Evolutionary conservation across 2,888 invertebrate genomes (phyloP), one percentile per base, ranked within the genome.

Genomic region (Tetramorium bicarinatum): DNA sequence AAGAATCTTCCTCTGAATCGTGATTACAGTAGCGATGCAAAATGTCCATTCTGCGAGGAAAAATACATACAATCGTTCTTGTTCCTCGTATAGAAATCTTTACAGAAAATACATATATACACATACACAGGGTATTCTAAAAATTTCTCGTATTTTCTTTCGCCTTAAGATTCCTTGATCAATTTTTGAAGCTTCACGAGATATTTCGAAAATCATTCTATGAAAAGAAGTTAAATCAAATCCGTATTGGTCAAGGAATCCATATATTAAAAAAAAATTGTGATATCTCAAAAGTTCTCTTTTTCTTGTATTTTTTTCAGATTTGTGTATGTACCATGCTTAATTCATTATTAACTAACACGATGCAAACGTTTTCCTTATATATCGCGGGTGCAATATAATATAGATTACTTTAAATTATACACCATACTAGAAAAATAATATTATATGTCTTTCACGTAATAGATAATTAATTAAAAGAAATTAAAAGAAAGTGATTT

Each of bases 311-410:
- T 56, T 25, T 56, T 72, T 71, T 38, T 38, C 34, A 54, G 25
- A 59, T 59, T 13, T 74, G 44, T 72, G 44, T 4, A 59, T 74
- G 44, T 41, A 44, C 3, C 3, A 18, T 74, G 29, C 15, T 3
- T n/a, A 74, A 59, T 44, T 59, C 25, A 25, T 29, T 44, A 44
- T 38, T 56, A 41, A 2, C 13, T 54, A 38, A 21, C 29, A 34
- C 18, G 25, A 54, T 21, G 18, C 21, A 11, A 25, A 56, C 2
- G 13, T 56, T 56, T 18, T 72, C n/a, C 4, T 72, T 54, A 21
- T 25, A 72, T 44, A 59, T 29, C n/a, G 44, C 44, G 44, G n/a
- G 29, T 74, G 74, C 74, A 59, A 74, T 72, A 25, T 56, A 72
- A 56, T 56, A 15, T 44, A 18, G 7, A 44, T 59, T 59, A 74